Conservation (phyloP, 2,888 invertebrate genomes). For the Agonopterix alstromeriana region DNA sequence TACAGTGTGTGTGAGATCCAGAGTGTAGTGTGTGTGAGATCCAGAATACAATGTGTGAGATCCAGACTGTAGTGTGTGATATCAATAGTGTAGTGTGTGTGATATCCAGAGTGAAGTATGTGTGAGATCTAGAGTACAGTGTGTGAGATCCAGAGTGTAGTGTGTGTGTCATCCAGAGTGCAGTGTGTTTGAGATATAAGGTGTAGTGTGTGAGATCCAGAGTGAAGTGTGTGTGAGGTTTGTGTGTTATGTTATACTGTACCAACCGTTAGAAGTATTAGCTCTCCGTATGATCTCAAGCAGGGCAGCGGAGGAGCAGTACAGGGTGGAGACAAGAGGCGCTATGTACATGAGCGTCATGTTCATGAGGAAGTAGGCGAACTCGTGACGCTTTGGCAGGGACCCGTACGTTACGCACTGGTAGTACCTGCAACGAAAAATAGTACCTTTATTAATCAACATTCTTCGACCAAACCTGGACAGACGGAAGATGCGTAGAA, state of each 20-base stretch:
- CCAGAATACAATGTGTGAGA: too few species aligned
- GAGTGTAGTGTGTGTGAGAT: too few species aligned
- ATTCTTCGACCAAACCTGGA: too few species aligned
- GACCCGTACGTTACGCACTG: conserved; percentile 94
- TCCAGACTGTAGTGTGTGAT: too few species aligned
- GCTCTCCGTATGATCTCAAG: conserved; percentile 88
- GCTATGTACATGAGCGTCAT: conserved; percentile 92
- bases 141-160: not conserved
- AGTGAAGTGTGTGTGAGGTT: too few species aligned
- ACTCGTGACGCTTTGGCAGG: conserved; percentile 84
- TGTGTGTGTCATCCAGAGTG: conserved; percentile 7
- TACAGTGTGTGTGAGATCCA: too few species aligned
- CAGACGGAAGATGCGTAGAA: too few species aligned
- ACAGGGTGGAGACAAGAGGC: conserved; percentile 89
- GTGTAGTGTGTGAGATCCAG: too few species aligned
- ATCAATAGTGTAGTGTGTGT: too few species aligned
- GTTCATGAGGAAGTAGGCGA: conserved; percentile 88
- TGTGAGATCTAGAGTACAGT: not conserved
- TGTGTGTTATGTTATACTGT: too few species aligned
- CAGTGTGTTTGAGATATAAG: too few species aligned
- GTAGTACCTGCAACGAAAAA: conserved; percentile 74
- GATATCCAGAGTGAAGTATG: too few species aligned
- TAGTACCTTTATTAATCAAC: not conserved
- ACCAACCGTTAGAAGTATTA: conserved; percentile 74
- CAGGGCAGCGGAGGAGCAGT: conserved; percentile 92